A percentile compares a stretch with the other conserved stretches of the same genome.
Conservation (phyloP, 2,888 invertebrate species). For the Hesperia comma region DNA sequence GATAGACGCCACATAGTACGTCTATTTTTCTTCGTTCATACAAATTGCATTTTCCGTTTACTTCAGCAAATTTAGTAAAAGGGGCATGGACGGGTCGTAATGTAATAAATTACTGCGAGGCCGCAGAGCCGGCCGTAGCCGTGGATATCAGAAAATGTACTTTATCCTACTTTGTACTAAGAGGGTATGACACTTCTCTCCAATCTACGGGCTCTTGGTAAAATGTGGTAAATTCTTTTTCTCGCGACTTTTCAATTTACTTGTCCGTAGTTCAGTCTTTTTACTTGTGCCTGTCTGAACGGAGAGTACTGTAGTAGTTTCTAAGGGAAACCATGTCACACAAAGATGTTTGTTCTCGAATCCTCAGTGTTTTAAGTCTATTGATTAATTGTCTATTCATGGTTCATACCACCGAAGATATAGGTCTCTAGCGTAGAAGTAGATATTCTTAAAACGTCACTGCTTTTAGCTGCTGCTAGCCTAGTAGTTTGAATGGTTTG, state of each 20-base stretch:
- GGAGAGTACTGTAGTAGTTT: too few species aligned
- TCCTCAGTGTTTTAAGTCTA: too few species aligned
- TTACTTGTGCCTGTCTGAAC: too few species aligned
- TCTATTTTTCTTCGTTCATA: constrained; percentile 10
- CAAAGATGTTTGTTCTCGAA: too few species aligned
- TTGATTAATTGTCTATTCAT: too few species aligned
- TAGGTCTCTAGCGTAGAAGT: too few species aligned
- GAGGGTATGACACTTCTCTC: constrained; percentile 30
- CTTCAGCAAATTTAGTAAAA: constrained; percentile 18
- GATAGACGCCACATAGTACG: not conserved
- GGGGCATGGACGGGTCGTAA: constrained; percentile 21
- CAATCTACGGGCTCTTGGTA: constrained; percentile 17
- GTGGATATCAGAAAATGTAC: constrained; percentile 31
- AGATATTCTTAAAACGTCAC: too few species aligned
- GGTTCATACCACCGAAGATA: too few species aligned
- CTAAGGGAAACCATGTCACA: too few species aligned
- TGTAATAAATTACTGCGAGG: constrained; percentile 25
- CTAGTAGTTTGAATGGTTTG: too few species aligned
- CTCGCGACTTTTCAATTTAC: constrained; percentile 14
- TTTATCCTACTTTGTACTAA: constrained; percentile 32
- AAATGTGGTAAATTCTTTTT: constrained; percentile 14
- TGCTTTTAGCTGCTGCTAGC: too few species aligned
- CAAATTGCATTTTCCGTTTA: constrained; percentile 12
- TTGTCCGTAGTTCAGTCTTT: too few species aligned
- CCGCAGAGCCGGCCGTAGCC: constrained; percentile 9